Evolutionary conservation across 2,888 invertebrate genomes (phyloP), one percentile per base, ranked within the genome.

Genomic region (Amblyjoppa proteus): DNA sequence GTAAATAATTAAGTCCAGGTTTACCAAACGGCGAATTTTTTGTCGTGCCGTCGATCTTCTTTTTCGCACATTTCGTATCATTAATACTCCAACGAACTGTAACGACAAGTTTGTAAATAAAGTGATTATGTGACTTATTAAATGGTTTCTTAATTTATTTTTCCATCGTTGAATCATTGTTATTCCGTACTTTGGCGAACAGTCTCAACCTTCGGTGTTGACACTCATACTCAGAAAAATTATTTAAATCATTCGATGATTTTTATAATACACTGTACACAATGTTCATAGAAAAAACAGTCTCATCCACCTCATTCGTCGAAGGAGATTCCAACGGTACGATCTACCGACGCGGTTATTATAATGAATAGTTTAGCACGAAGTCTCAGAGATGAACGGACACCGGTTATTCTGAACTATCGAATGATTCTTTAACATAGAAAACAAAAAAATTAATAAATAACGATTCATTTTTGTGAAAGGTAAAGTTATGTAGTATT

Each of bases 41-140:
- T 74, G 20, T 85, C 75, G 58, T 75, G 66, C 56, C 76, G 66
- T 80, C 58, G n/a, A 81, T 61, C 64, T 75, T 51, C 79, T 76
- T 75, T 82, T 75, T 78, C 70, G 45, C 79, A 85, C 83, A 61
- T 83, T 83, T 79, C 76, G 79, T 80, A 76, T 76, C 68, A 79
- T 68, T 58, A 80, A 11, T 68, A 68, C 75, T 76, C 75, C 78
- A 73, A 68, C 80, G 68, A 81, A 85, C 51, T 83, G 85, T 85
- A 83, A 83, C 73, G 85, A 81, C 81, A 79, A 79, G 41, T 82
- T 82, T 82, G 85, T 79, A 85, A 85, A 85, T 85, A 85, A 85
- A 85, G 49, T 82, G 49, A 82, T 85, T 34, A 74, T 45, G 82
- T 85, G 78, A 85, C 82, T 85, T 85, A 79, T 83, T 41, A 80